Evolutionary conservation across 2,113 vertebrate species (phyloP).

Genomic region (Austrofundulus limnaeus): DNA sequence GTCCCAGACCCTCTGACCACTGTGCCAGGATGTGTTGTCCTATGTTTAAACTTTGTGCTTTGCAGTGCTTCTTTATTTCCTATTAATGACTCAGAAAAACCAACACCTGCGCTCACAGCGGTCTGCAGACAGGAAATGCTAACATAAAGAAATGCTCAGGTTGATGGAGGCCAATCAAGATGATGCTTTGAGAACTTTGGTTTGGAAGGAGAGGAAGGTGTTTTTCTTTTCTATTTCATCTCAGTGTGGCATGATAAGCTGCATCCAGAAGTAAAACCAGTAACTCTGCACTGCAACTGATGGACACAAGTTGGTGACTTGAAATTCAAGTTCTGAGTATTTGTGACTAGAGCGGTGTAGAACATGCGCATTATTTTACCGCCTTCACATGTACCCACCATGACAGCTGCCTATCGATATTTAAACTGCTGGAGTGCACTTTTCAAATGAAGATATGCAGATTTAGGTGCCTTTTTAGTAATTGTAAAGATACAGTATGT

Average conservation of each 20-base stretch:
- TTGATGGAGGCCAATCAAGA: slow-evolving; percentile 8
- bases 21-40: neutral
- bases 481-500: too few species aligned
- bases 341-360: too few species aligned
- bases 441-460: too few species aligned
- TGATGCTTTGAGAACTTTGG: neutral
- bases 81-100: slow-evolving; percentile 61
- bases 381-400: too few species aligned
- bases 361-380: too few species aligned
- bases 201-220: neutral
- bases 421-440: too few species aligned
- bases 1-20: slow-evolving; percentile 17
- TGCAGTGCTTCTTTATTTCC: slow-evolving; percentile 52
- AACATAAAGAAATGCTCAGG: slow-evolving; percentile 24
- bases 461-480: too few species aligned
- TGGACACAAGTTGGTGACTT: too few species aligned
- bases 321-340: too few species aligned
- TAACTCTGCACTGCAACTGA: too few species aligned
- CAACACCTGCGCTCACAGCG: slow-evolving; percentile 71
- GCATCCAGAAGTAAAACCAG: slow-evolving; percentile 62
- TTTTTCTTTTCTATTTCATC: neutral
- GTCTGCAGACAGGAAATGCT: slow-evolving; percentile 60
- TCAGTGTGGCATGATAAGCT: slow-evolving; percentile 72
- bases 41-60: slow-evolving; percentile 74
- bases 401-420: too few species aligned